A percentile compares a stretch with the other conserved stretches of the same genome.
Evolutionary conservation across 1,140 invertebrate genomes (phyloP).

Genomic region (Drosophila sp.): DNA sequence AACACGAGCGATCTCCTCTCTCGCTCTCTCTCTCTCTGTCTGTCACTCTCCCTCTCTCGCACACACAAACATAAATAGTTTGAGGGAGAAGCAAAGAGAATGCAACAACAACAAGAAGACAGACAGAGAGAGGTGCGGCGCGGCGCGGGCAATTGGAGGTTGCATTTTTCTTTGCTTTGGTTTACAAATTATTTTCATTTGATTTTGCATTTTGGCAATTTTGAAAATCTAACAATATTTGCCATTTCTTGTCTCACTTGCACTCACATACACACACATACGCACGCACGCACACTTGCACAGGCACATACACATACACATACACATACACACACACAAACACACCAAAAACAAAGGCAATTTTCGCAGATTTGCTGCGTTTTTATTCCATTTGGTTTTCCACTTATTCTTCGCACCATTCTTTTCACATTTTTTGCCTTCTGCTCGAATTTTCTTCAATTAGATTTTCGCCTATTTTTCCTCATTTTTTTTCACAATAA

Average conservation of each 20-base stretch:
- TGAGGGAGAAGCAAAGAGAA: slow-evolving; percentile 50
- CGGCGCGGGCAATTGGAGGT: slow-evolving; percentile 7
- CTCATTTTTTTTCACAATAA: slow-evolving; percentile 19
- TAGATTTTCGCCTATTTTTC: background rate
- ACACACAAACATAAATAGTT: slow-evolving; percentile 27
- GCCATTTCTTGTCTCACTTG: slow-evolving; percentile 15
- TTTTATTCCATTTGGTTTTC: slow-evolving; percentile 18
- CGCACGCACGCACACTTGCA: slow-evolving; percentile 44
- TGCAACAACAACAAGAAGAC: background rate
- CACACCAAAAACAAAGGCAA: slow-evolving; percentile 26
- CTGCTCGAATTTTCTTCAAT: slow-evolving; percentile 40
- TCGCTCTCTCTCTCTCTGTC: slow-evolving; percentile 29
- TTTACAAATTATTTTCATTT: background rate
- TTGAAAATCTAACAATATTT: slow-evolving; percentile 37
- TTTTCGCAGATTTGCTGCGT: slow-evolving; percentile 18
- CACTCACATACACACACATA: slow-evolving; percentile 36
- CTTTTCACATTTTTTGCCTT: slow-evolving; percentile 44
- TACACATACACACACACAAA: slow-evolving; percentile 39
- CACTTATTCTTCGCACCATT: slow-evolving; percentile 37
- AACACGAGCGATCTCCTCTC: slow-evolving; percentile 17
- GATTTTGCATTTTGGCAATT: slow-evolving; percentile 41
- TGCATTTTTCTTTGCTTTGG: slow-evolving; percentile 19
- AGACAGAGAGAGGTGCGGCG: slow-evolving; percentile 59
- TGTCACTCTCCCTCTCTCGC: background rate
- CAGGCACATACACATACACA: slow-evolving; percentile 26